Conservation (phyloP, 1,140 invertebrate genomes). For the Drosophila nasuta region DNA sequence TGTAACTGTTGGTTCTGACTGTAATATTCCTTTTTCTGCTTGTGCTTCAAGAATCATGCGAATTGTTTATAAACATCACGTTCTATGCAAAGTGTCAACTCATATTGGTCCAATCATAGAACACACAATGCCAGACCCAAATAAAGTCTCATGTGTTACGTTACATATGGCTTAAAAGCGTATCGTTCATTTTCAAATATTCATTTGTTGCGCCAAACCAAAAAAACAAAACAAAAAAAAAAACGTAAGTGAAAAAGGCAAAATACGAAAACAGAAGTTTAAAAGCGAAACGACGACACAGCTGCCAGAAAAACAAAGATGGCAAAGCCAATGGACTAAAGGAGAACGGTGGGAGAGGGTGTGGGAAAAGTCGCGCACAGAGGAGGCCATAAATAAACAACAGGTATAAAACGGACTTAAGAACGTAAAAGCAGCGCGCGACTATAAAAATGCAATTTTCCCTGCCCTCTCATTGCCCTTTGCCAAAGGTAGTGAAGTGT, state of each 20-base stretch:
- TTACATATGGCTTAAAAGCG: constrained; percentile 9
- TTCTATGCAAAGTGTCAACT: constrained; percentile 1
- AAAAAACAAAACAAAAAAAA: constrained; percentile 12
- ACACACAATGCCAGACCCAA: background rate
- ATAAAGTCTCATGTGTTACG: background rate
- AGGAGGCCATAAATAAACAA: constrained; percentile 70
- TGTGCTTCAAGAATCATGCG: too few relatives aligned
- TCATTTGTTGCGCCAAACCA: constrained; percentile 30
- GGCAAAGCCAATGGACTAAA: constrained; percentile 45
- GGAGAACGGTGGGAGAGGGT: constrained; percentile 1
- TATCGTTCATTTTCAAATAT: constrained; percentile 40
- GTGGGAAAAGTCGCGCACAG: constrained; percentile 18
- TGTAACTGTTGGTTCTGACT: background rate
- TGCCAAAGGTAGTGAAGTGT: constrained; percentile 9
- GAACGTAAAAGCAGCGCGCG: constrained; percentile 47
- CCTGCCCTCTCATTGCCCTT: background rate
- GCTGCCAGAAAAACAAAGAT: constrained; percentile 40
- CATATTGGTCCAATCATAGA: constrained; percentile 1
- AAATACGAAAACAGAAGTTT: constrained; percentile 18
- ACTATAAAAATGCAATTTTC: constrained; percentile 64
- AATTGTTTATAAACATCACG: constrained; percentile 45
- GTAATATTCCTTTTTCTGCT: background rate
- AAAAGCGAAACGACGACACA: constrained; percentile 24
- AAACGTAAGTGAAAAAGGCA: background rate
- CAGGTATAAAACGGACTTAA: constrained; percentile 70